phyloP scores from a whole-genome alignment of 2,888 invertebrate genomes.

The Drosophila infuscata region DNA sequence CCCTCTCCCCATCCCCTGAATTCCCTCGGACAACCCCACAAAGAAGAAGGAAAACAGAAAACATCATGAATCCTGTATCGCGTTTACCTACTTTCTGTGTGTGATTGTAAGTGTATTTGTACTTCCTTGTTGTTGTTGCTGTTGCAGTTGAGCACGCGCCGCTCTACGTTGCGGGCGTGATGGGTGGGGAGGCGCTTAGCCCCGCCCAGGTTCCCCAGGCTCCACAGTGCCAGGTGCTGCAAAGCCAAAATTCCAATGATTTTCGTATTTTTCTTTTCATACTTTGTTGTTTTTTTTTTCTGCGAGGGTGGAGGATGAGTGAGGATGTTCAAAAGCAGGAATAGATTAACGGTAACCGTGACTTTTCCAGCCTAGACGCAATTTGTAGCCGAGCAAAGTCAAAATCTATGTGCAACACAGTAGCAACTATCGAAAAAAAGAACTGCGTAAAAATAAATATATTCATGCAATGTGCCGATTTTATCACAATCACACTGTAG shows the following conservation, averaged over 20 bases:
- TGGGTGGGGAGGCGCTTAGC: constrained; percentile 14
- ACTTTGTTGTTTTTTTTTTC: background rate
- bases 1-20: background rate
- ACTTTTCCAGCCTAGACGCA: constrained; percentile 16
- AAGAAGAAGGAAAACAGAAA: constrained; percentile 47
- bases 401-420: background rate
- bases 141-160: constrained; percentile 73
- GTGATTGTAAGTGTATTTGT: constrained; percentile 1
- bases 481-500: background rate
- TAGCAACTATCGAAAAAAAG: background rate
- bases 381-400: constrained; percentile 13
- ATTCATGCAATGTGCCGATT: background rate
- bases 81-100: constrained; percentile 24
- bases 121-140: constrained; percentile 24
- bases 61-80: constrained; percentile 60
- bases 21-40: background rate
- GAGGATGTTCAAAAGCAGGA: background rate
- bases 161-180: constrained; percentile 75
- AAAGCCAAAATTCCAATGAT: constrained; percentile 48
- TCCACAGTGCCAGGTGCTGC: constrained; percentile 27
- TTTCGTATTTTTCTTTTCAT: constrained; percentile 27
- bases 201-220: background rate
- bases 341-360: constrained; percentile 16
- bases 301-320: rapidly evolving
- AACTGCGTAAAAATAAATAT: background rate